Evolutionary conservation across 92 coral and sea anemone species (phyloP).

Genomic region (Zoanthus sociatus): DNA sequence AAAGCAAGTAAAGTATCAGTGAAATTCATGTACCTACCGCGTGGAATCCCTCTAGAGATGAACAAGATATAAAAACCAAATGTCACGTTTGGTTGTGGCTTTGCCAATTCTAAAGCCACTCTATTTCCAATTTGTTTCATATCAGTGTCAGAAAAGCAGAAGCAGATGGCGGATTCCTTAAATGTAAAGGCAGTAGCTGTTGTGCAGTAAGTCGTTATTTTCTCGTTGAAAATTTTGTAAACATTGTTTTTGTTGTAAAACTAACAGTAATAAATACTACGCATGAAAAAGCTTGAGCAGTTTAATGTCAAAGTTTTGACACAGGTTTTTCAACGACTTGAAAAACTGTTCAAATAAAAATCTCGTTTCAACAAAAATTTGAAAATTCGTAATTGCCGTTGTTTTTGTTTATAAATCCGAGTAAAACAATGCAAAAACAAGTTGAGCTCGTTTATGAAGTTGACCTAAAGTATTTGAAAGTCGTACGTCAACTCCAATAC

Average conservation of each 20-base stretch:
- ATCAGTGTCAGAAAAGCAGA: conserved; percentile 20
- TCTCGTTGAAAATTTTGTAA: not conserved
- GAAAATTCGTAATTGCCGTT: not conserved
- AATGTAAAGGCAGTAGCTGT: conserved; percentile 38
- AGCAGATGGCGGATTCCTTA: conserved; percentile 2
- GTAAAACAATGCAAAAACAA: not conserved
- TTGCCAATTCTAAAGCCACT: not conserved
- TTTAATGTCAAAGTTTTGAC: not conserved
- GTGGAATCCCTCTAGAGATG: not conserved
- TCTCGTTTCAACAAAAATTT: not conserved
- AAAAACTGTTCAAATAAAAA: not conserved
- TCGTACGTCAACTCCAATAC: not conserved
- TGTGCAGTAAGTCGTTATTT: conserved; percentile 34
- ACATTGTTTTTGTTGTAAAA: not conserved
- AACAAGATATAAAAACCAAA: not conserved
- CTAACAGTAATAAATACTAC: not conserved
- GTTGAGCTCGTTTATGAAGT: not conserved
- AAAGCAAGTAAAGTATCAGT: conserved; percentile 19
- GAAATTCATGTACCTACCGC: conserved; percentile 14
- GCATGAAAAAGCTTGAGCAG: not conserved
- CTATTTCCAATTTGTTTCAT: conserved; percentile 8
- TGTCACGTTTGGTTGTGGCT: conserved; percentile 32
- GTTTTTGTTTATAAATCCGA: not conserved
- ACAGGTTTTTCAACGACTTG: not conserved
- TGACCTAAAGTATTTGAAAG: not conserved